phyloP scores from a whole-genome alignment of 2,888 invertebrate genomes.

The Habrosyne pyritoides region DNA sequence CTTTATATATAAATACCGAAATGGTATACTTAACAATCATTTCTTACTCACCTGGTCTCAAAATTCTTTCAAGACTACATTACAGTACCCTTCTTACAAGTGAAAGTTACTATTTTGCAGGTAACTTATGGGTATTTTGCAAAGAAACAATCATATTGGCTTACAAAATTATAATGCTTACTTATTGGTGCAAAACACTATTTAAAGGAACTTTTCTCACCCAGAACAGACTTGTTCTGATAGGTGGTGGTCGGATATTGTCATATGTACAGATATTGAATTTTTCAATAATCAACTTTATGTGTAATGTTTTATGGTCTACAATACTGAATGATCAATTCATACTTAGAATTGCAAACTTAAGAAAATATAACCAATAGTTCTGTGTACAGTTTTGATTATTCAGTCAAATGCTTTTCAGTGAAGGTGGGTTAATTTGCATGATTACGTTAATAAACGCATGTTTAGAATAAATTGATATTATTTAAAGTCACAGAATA shows the following conservation, averaged over 20 bases:
- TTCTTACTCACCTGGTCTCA: background rate
- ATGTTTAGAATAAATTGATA: no score
- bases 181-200: background rate
- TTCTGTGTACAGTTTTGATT: no score
- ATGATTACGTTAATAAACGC: background rate
- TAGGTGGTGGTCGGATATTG: slow-evolving; percentile 7
- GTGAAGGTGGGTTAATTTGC: background rate
- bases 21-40: background rate
- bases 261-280: background rate
- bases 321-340: background rate
- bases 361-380: no score
- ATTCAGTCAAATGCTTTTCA: background rate
- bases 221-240: background rate
- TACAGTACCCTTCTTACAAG: no score
- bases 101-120: no score
- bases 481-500: no score
- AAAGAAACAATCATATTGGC: background rate
- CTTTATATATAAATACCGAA: background rate
- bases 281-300: background rate
- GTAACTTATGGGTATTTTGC: background rate
- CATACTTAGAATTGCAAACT: no score
- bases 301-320: background rate
- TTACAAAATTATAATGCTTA: background rate
- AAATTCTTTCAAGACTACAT: background rate
- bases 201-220: slow-evolving; percentile 7